Conservation (phyloP, 2,797 vertebrate genomes). For the Falco novaeseelandiae region DNA sequence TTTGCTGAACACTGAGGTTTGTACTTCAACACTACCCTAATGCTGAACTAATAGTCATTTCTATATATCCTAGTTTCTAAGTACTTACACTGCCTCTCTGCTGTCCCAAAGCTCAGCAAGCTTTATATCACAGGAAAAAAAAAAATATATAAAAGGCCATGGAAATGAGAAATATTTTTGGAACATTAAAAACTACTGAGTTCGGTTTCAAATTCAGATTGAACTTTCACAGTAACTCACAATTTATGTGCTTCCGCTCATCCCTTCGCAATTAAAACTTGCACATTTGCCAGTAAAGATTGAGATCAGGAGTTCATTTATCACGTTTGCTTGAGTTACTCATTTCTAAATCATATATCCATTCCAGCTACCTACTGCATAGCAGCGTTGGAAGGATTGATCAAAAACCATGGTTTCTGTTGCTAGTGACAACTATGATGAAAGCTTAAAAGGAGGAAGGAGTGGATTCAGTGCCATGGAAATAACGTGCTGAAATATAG, state of each 20-base stretch:
- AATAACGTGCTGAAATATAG: neutral
- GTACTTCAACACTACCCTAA: neutral
- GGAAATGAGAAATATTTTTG: neutral
- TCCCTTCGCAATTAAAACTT: conserved; percentile 1
- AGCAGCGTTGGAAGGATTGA: neutral
- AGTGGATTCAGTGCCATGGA: neutral
- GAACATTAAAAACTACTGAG: neutral
- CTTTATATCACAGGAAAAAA: neutral
- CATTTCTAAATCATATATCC: neutral
- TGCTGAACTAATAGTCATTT: neutral
- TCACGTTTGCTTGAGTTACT: neutral
- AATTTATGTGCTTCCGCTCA: neutral
- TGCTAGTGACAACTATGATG: neutral
- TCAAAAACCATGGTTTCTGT: neutral
- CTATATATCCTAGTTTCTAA: neutral
- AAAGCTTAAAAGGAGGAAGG: neutral
- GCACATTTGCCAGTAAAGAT: neutral
- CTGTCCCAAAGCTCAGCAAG: neutral
- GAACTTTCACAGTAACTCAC: neutral
- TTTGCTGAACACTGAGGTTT: neutral
- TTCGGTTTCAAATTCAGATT: neutral
- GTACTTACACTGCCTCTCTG: neutral
- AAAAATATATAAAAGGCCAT: neutral
- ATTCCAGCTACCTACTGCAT: neutral
- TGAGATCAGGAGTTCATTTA: conserved; percentile 3